Evolutionary conservation across 2,113 vertebrate species (phyloP).

Genomic region (Ovibos moschatus): DNA sequence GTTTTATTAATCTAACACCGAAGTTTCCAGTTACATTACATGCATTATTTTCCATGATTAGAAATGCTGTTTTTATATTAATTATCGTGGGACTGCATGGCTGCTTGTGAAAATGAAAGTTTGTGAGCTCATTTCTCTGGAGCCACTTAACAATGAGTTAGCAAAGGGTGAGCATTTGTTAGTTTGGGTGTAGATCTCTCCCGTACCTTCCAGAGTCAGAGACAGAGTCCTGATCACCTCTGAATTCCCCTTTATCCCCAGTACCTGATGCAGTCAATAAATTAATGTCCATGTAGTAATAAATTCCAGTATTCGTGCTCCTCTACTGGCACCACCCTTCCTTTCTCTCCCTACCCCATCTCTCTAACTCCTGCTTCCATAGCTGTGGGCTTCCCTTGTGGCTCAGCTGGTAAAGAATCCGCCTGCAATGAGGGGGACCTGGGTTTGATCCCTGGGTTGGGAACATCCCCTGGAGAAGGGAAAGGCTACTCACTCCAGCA

Average conservation of each 20-base stretch:
- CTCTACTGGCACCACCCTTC: background rate
- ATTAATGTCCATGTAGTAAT: background rate
- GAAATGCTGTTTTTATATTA: background rate
- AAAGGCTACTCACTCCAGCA: background rate
- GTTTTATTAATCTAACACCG: background rate
- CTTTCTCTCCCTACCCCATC: background rate
- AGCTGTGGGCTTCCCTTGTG: background rate
- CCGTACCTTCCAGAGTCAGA: background rate
- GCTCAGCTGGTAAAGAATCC: background rate
- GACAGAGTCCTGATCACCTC: background rate
- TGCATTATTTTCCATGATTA: background rate
- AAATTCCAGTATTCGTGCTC: accelerated
- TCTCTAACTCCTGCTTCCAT: background rate
- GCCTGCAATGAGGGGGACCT: background rate
- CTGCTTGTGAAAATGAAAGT: background rate
- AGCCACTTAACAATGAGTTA: background rate
- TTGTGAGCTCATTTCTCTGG: background rate
- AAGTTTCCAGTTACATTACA: background rate
- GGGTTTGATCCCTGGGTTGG: background rate
- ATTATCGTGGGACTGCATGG: background rate
- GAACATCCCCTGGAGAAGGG: background rate
- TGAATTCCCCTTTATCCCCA: background rate
- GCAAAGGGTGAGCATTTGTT: background rate
- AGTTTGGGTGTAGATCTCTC: accelerated
- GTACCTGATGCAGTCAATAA: background rate